These are phyloP conservation scores for Montipora sp. DNA, from an alignment of 64 coral and sea anemone genomes.

Conservation along the genomic window DNA sequence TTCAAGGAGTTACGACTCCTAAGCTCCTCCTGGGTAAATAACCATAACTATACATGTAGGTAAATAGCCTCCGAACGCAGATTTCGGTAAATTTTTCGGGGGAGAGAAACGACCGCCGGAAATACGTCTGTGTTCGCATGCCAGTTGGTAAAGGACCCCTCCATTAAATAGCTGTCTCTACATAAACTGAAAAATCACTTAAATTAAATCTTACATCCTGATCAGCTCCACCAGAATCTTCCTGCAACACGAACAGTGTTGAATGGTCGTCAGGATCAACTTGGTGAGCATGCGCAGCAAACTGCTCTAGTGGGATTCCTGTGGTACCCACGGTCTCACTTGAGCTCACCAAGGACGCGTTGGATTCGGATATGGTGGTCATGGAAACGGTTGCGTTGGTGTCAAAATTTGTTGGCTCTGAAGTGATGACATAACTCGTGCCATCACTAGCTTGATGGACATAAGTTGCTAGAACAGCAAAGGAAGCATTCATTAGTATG, in stretches of 20 bases:
- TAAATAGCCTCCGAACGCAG: too few species aligned
- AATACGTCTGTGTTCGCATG: too few species aligned
- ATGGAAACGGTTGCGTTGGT: conserved; percentile 79
- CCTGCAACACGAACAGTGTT: conserved; percentile 84
- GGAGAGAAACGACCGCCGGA: too few species aligned
- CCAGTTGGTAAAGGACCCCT: too few species aligned
- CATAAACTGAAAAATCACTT: too few species aligned
- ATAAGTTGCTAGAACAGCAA: conserved; percentile 72
- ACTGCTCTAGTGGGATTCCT: conserved; percentile 77
- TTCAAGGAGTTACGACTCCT: too few species aligned
- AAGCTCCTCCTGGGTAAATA: too few species aligned
- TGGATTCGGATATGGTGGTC: conserved; percentile 87
- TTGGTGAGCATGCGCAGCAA: conserved; percentile 73
- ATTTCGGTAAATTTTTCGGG: too few species aligned
- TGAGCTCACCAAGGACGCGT: conserved; percentile 70
- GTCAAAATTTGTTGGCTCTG: conserved; percentile 77
- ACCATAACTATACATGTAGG: too few species aligned
- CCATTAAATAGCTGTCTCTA: too few species aligned
- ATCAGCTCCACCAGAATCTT: conserved; percentile 72
- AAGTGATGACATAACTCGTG: conserved; percentile 93
- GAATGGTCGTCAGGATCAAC: conserved; percentile 78
- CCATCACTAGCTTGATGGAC: conserved; percentile 95
- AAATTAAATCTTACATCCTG: conserved; percentile 41
- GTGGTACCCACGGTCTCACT: conserved; percentile 80
- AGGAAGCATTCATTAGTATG: not conserved